Conservation (phyloP, 2,888 invertebrate species). For the Drosophila atroscutellata region DNA sequence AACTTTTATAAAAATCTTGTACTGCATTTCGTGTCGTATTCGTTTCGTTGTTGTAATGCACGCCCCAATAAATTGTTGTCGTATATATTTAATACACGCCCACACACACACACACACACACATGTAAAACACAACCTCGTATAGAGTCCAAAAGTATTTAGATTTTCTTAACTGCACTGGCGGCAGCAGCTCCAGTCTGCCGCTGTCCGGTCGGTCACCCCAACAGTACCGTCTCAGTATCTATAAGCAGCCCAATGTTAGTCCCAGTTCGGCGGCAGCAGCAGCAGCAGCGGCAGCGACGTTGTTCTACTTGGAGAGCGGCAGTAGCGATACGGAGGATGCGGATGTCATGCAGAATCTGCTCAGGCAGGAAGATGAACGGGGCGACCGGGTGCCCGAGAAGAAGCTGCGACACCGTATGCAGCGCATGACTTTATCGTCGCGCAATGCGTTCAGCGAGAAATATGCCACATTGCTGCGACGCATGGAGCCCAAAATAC, state of each 20-base stretch:
- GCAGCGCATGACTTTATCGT: conserved; percentile 88
- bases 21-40: conserved; percentile 60
- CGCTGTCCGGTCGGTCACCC: conserved; percentile 51
- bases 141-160: conserved; percentile 86
- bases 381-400: conserved; percentile 85
- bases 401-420: conserved; percentile 87
- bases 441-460: conserved; percentile 87
- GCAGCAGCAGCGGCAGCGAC: conserved; percentile 66
- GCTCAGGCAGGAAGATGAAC: conserved; percentile 87
- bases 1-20: conserved; percentile 6
- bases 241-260: conserved; percentile 52
- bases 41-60: conserved; percentile 55
- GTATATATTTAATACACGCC: conserved; percentile 41
- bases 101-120: conserved; percentile 1
- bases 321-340: conserved; percentile 73
- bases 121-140: conserved; percentile 27
- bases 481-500: conserved; percentile 81
- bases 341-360: conserved; percentile 84
- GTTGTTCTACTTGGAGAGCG: conserved; percentile 71
- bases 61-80: conserved; percentile 48
- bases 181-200: conserved; percentile 61
- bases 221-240: conserved; percentile 69
- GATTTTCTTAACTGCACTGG: conserved; percentile 87
- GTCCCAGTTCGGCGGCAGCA: conserved; percentile 46
- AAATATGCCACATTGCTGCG: conserved; percentile 88